Percentiles rank a stretch among this genome's conserved stretches.
phyloP scores from a whole-genome alignment of 1,140 invertebrate species.

The Bombus picipes region DNA sequence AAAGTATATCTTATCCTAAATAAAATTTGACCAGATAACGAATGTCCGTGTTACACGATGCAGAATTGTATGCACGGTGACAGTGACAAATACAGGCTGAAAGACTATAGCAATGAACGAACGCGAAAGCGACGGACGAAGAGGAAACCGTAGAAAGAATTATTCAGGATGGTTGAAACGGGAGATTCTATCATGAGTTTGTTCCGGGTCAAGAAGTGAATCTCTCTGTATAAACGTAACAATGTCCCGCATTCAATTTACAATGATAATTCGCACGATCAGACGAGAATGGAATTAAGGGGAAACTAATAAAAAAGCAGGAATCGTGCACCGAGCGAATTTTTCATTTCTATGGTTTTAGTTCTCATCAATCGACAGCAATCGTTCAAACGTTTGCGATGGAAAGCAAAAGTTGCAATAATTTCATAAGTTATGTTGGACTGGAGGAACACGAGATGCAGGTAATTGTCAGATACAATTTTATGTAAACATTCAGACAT shows the following conservation, averaged over 20 bases:
- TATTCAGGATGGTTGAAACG: conserved; percentile 19
- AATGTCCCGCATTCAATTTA: conserved; percentile 3
- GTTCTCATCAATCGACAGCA: conserved; percentile 5
- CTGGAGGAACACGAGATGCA: conserved; percentile 82
- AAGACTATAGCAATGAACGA: conserved; percentile 25
- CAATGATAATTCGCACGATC: not conserved
- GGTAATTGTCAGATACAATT: conserved; percentile 71
- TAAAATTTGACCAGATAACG: not conserved
- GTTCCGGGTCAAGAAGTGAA: conserved; percentile 1
- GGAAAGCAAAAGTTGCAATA: conserved; percentile 82
- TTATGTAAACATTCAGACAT: conserved; percentile 47
- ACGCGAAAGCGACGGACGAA: not conserved
- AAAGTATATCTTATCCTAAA: not conserved
- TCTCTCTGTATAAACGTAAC: no score
- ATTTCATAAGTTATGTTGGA: conserved; percentile 84
- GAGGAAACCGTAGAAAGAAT: conserved; percentile 7
- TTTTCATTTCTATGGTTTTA: conserved; percentile 41
- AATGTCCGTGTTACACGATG: conserved; percentile 11
- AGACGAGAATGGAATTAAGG: conserved; percentile 17
- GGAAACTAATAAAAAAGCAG: conserved; percentile 1
- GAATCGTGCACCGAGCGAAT: not conserved
- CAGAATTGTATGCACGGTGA: no score
- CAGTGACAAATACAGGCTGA: not conserved
- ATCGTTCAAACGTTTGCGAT: conserved; percentile 59
- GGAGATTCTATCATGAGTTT: not conserved